Conservation (phyloP, 53 echinoderm and acorn worm species). For the Echinarachnius parma region DNA sequence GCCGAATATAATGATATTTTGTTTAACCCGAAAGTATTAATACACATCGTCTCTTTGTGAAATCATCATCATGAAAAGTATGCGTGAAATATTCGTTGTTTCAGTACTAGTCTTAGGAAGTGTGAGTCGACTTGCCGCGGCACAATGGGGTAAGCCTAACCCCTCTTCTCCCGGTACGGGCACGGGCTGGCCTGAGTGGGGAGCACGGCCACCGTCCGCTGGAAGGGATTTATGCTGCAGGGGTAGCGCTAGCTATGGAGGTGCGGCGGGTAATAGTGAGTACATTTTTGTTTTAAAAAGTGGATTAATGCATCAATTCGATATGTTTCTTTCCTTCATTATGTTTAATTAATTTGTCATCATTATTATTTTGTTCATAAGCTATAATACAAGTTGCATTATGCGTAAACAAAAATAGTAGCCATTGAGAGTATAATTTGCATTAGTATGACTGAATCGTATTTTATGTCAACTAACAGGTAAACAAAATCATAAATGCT, state of each 20-base stretch:
- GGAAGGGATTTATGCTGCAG: slow-evolving; percentile 14
- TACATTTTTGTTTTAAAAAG: neutral
- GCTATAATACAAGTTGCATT: no score
- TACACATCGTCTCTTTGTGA: no score
- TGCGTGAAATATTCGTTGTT: neutral
- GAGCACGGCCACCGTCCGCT: neutral
- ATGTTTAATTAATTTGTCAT: neutral
- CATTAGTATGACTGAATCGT: no score
- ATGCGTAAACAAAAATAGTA: neutral
- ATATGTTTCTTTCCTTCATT: neutral
- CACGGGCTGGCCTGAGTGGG: slow-evolving; percentile 9
- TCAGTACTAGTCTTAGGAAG: slow-evolving; percentile 26
- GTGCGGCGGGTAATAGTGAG: slow-evolving; percentile 15
- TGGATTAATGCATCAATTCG: no score
- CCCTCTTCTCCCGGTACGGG: neutral
- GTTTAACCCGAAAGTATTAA: no score
- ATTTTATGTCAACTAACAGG: no score
- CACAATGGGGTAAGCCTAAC: neutral
- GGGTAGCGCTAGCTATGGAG: slow-evolving; percentile 19
- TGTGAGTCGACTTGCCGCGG: slow-evolving; percentile 12
- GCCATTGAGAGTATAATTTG: neutral
- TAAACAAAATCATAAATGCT: no score
- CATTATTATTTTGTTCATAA: no score
- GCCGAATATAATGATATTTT: no score
- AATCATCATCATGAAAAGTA: no score